These are phyloP conservation scores for Amia ocellicauda DNA, from an alignment of 2,113 vertebrate genomes.

Conservation along the genomic window DNA sequence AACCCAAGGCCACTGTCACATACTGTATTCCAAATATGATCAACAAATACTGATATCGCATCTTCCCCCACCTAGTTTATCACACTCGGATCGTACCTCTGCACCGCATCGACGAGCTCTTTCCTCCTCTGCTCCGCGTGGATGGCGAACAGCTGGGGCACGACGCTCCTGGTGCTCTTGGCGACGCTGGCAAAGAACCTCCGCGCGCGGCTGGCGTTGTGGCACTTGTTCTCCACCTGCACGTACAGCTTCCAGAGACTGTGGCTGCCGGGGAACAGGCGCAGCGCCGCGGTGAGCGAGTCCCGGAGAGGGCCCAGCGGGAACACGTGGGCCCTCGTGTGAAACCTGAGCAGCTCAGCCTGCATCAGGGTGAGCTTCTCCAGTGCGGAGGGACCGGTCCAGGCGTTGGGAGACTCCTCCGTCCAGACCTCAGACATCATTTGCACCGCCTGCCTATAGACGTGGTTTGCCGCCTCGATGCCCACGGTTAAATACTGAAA, in stretches of 20 bases:
- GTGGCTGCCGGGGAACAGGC: constrained; percentile 66
- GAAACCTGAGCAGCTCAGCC: constrained; percentile 70
- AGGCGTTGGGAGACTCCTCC: constrained; percentile 10
- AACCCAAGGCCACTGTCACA: not conserved
- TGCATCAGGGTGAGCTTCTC: constrained; percentile 75
- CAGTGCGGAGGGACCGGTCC: constrained; percentile 45
- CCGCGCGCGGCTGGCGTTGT: constrained; percentile 77
- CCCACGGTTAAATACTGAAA: constrained; percentile 90
- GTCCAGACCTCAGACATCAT: constrained; percentile 46
- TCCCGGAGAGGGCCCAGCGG: constrained; percentile 76
- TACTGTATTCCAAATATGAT: too few species aligned
- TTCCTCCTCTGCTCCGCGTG: constrained; percentile 84
- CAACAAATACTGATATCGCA: too few species aligned
- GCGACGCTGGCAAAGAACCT: constrained; percentile 78
- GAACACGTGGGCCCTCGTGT: constrained; percentile 67
- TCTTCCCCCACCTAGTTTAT: not conserved
- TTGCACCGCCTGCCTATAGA: constrained; percentile 66
- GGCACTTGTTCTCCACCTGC: constrained; percentile 77
- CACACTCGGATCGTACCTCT: constrained; percentile 65
- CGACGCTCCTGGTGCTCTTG: constrained; percentile 58
- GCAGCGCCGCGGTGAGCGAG: constrained; percentile 67
- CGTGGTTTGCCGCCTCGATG: constrained; percentile 66
- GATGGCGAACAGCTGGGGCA: constrained; percentile 86
- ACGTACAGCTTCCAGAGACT: constrained; percentile 80
- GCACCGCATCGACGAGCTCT: constrained; percentile 74